phyloP scores from a whole-genome alignment of 2,888 invertebrate species.

The Scaptomyza caliginosa region DNA sequence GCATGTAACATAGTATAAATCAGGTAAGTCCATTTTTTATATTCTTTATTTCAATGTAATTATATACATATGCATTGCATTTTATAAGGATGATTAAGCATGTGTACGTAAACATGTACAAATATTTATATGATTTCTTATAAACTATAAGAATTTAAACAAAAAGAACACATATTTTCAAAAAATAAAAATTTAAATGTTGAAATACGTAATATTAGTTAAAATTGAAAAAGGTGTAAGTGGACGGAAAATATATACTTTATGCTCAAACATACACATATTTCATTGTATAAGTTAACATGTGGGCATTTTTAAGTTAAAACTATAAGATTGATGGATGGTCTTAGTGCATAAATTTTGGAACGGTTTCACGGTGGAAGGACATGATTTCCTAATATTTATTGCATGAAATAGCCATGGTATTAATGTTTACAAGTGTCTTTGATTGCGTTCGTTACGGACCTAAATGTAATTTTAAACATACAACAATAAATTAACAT shows the following conservation, averaged over 20 bases:
- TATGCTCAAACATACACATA: not conserved
- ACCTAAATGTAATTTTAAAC: constrained; percentile 19
- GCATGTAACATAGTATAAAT: too few relatives aligned
- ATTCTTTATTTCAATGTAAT: constrained; percentile 38
- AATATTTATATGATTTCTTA: constrained; percentile 11
- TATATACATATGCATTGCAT: constrained; percentile 38
- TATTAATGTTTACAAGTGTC: constrained; percentile 8
- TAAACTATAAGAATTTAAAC: constrained; percentile 7
- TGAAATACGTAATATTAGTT: not conserved
- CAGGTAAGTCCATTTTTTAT: too few relatives aligned
- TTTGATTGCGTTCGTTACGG: constrained; percentile 6
- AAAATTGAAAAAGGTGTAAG: constrained; percentile 5
- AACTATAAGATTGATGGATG: constrained; percentile 8
- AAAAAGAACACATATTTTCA: constrained; percentile 5
- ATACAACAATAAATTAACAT: constrained; percentile 28
- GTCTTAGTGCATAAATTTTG: constrained; percentile 15
- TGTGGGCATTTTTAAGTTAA: constrained; percentile 21
- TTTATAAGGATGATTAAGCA: constrained; percentile 19
- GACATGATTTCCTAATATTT: constrained; percentile 1
- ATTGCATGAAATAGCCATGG: not conserved
- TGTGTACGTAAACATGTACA: constrained; percentile 13
- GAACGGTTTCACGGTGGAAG: constrained; percentile 19
- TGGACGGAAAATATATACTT: constrained; percentile 45
- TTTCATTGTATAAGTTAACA: not conserved
- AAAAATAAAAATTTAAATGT: constrained; percentile 1